Evolutionary conservation across 2,113 vertebrate species (phyloP).

Genomic region (Xiphias gladius): DNA sequence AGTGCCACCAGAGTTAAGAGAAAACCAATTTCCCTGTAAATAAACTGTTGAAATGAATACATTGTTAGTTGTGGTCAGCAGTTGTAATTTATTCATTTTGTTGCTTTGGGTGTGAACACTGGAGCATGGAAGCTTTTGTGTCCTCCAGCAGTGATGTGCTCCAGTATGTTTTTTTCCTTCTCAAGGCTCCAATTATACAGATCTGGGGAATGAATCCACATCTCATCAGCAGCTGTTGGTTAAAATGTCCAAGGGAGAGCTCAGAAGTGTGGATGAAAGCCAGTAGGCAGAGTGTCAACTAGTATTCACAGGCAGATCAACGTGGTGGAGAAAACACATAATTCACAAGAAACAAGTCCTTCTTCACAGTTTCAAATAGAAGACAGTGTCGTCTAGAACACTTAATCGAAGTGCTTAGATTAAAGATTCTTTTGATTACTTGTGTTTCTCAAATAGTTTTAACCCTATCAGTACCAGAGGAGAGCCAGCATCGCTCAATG

Average conservation of each 20-base stretch:
- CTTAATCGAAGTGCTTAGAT: neutral
- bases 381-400: neutral
- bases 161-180: conserved; percentile 37
- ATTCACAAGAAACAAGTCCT: conserved; percentile 9
- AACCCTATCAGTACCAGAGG: neutral
- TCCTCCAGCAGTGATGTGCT: conserved; percentile 49
- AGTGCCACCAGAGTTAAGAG: conserved; percentile 4
- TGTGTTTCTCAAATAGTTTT: neutral
- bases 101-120: conserved; percentile 22
- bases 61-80: conserved; percentile 36
- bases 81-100: conserved; percentile 45
- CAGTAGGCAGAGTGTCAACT: conserved; percentile 34
- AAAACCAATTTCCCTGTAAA: conserved; percentile 29
- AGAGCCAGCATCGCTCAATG: neutral
- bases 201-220: conserved; percentile 42
- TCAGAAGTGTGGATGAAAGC: conserved; percentile 55
- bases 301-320: conserved; percentile 24
- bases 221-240: conserved; percentile 57
- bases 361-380: neutral
- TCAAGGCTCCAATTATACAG: conserved; percentile 49
- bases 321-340: conserved; percentile 11
- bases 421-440: neutral
- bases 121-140: conserved; percentile 21
- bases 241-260: conserved; percentile 61
- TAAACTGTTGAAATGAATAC: conserved; percentile 22